These are phyloP conservation scores for Apostichopus japonicus DNA, from an alignment of 35 echinoderm and acorn worm species.

Conservation along the genomic window DNA sequence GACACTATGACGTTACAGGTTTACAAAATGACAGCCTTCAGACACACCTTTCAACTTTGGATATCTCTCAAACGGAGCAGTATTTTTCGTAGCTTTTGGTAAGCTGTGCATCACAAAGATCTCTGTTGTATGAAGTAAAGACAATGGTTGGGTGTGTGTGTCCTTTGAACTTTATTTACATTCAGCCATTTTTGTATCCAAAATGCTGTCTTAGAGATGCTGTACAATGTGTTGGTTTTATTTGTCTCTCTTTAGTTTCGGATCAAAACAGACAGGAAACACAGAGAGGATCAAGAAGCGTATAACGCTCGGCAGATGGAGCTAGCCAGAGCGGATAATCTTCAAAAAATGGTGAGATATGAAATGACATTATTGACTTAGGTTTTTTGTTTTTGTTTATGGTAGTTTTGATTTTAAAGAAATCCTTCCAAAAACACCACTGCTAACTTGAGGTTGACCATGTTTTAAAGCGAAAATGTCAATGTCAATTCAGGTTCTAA, in stretches of 20 bases:
- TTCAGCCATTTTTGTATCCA: too few relatives aligned
- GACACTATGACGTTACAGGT: too few relatives aligned
- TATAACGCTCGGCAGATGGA: conserved; percentile 87
- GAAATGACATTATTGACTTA: background rate
- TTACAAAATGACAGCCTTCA: too few relatives aligned
- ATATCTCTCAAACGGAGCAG: too few relatives aligned
- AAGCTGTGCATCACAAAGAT: too few relatives aligned
- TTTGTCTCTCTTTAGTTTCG: conserved; percentile 51
- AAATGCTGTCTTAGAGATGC: background rate
- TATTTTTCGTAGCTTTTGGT: too few relatives aligned
- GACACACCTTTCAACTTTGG: too few relatives aligned
- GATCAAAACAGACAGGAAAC: conserved; percentile 87
- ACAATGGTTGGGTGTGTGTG: too few relatives aligned
- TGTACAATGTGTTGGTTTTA: background rate
- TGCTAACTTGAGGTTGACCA: background rate
- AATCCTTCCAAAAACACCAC: background rate
- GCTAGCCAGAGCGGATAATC: conserved; percentile 76
- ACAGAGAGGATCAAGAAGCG: conserved; percentile 84
- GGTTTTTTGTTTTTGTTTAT: too few relatives aligned
- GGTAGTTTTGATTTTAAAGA: background rate
- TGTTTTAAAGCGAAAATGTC: background rate
- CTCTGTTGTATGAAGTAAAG: too few relatives aligned
- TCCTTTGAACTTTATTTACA: too few relatives aligned
- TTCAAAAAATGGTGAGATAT: conserved; percentile 77
- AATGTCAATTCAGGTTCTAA: background rate